Evolutionary conservation across 2,113 vertebrate species (phyloP), one percentile per base, ranked within the genome.

Genomic region (Passer montanus): DNA sequence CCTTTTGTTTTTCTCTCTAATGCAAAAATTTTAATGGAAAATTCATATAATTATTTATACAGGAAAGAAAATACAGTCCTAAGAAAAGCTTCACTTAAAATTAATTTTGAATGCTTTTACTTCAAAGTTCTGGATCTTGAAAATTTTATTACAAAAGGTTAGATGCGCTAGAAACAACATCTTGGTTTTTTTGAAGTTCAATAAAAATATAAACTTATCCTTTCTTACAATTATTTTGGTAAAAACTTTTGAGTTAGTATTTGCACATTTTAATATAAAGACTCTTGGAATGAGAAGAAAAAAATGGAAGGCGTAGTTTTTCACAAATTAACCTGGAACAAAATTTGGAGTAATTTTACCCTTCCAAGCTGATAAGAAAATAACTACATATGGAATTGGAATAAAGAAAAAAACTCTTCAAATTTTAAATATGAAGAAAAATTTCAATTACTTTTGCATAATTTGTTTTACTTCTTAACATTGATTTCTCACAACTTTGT

Each of bases 381-480:
- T 43, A 43, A 35, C 12, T 28, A 5, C 1, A 4, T 33, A 33
- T 30, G 33, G 17, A 59, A 59, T 7, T 43, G 4, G 1, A 4
- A 75, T 33, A 41, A 59, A 84, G 5, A 53, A 5, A 19, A 19
- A 10, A 79, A 26, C 4, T 33, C 3, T 21, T 50, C n/a, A 62
- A 49, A 10, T 13, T 44, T 53, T 31, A 62, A 78, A 31, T 31
- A 37, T 33, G 12, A 69, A 77, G 2, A 52, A 56, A 30, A n/a
- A 1, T 33, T 9, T 24, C 2, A 24, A 28, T 60, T 60, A 35
- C 2, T 53, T 44, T 50, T 49, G 2, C 7, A 27, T 49, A 1
- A 4, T 27, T 81, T 77, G 1, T 53, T 82, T 75, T 1, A 8
- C 4, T 41, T 62, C 5, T 18, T 41, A 37, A 22, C 1, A 24